Evolutionary conservation across 2,113 vertebrate genomes (phyloP).

Genomic region (Terrapene triunguis): DNA sequence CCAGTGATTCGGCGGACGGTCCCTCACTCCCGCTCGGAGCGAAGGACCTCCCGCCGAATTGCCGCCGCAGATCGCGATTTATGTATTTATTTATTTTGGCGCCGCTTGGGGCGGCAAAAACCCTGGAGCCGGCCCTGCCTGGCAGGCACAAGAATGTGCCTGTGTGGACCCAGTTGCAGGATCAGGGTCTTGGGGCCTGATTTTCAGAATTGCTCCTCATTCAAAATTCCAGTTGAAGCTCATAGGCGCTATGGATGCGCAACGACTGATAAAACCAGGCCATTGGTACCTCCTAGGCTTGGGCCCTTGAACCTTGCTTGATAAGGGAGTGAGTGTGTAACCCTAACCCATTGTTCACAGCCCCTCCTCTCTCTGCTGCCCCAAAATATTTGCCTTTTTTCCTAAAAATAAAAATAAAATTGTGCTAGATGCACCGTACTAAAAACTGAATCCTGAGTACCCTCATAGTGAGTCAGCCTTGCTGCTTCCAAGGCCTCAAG

Average conservation of each 20-base stretch:
- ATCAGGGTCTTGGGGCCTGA: not conserved
- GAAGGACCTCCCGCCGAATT: no score
- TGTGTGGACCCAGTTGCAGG: not conserved
- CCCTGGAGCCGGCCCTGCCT: not conserved
- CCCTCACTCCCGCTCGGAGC: no score
- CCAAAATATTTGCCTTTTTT: not conserved
- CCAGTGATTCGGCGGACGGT: no score
- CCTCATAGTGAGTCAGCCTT: not conserved
- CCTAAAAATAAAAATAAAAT: constrained; percentile 35
- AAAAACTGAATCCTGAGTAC: not conserved
- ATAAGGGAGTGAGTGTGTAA: not conserved
- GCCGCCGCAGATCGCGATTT: no score
- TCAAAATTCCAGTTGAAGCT: not conserved
- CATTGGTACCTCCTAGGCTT: not conserved
- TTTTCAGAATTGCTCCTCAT: not conserved
- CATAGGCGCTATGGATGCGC: not conserved
- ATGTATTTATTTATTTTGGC: no score
- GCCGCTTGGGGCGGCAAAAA: no score
- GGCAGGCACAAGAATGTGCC: not conserved
- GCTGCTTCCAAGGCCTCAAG: constrained; percentile 54
- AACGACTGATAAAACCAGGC: not conserved
- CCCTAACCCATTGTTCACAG: not conserved
- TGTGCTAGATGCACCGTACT: not conserved
- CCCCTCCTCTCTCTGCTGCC: constrained; percentile 1
- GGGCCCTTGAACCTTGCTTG: not conserved